phyloP scores from a whole-genome alignment of 2,797 vertebrate genomes.

The Acanthopagrus latus region DNA sequence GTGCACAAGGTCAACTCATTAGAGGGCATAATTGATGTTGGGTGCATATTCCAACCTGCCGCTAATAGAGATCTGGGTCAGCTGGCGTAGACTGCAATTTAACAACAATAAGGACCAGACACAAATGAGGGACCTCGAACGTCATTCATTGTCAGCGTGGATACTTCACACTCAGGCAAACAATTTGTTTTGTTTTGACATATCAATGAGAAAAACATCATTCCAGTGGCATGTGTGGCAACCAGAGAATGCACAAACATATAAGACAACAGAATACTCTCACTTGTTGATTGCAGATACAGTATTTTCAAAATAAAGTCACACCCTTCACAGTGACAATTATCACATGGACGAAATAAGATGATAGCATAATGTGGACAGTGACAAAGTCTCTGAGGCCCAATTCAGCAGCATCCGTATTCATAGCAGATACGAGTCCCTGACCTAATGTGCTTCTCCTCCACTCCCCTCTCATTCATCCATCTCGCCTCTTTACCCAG shows the following conservation, averaged over 20 bases:
- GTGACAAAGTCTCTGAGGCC: conserved; percentile 19
- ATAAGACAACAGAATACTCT: not conserved
- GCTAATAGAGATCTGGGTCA: conserved; percentile 56
- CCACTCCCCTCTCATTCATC: conserved; percentile 49
- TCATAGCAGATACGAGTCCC: conserved; percentile 43
- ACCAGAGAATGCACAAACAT: not conserved
- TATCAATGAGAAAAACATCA: conserved; percentile 45
- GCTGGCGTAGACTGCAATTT: conserved; percentile 39
- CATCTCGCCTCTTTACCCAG: conserved; percentile 46
- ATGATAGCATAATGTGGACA: conserved; percentile 22
- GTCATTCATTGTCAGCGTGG: conserved; percentile 18
- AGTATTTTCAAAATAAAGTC: conserved; percentile 19
- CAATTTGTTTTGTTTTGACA: conserved; percentile 52
- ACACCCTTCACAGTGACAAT: not conserved
- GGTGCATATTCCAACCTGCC: conserved; percentile 52
- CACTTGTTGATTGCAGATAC: conserved; percentile 17
- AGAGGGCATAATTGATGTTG: conserved; percentile 72
- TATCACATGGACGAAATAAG: conserved; percentile 18
- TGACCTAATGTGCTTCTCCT: conserved; percentile 58
- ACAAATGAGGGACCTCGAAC: conserved; percentile 42
- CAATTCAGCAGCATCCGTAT: conserved; percentile 47
- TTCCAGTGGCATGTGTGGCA: not conserved
- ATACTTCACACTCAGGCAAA: conserved; percentile 19
- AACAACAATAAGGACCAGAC: conserved; percentile 41
- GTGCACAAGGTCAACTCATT: conserved; percentile 77